These are phyloP conservation scores for Heliconius nattereri DNA, from an alignment of 1,140 invertebrate species.

Conservation along the genomic window DNA sequence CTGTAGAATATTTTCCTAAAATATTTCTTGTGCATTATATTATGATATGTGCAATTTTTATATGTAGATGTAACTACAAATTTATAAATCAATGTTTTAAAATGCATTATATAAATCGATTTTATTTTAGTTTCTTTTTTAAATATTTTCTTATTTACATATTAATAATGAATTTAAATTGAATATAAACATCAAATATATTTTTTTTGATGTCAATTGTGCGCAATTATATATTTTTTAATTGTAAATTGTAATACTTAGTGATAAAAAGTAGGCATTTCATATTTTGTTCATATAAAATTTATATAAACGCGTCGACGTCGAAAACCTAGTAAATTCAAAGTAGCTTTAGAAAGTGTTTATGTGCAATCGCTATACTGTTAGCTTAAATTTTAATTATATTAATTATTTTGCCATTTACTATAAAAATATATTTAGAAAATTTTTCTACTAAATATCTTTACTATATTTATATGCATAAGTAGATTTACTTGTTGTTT, in stretches of 20 bases:
- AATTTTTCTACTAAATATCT: constrained; percentile 23
- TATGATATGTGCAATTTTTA: constrained; percentile 54
- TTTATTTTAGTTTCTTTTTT: not conserved
- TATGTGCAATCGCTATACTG: constrained; percentile 33
- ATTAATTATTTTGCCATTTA: constrained; percentile 34
- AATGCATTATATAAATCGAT: constrained; percentile 1
- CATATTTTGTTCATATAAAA: not conserved
- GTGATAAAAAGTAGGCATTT: not conserved
- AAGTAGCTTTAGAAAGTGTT: constrained; percentile 25
- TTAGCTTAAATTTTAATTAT: constrained; percentile 27
- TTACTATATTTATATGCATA: constrained; percentile 11
- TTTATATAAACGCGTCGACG: not conserved
- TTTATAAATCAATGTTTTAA: constrained; percentile 11
- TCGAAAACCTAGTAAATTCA: not conserved
- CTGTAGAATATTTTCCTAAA: not conserved
- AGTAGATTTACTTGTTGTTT: constrained; percentile 13
- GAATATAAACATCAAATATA: not conserved
- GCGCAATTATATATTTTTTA: not conserved
- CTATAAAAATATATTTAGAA: constrained; percentile 25
- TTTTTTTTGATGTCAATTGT: not conserved
- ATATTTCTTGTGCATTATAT: constrained; percentile 54
- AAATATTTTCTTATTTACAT: not conserved
- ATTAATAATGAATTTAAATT: constrained; percentile 3
- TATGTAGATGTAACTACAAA: constrained; percentile 21
- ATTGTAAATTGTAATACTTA: not conserved